Evolutionary conservation across 2,113 vertebrate genomes (phyloP).

Genomic region (Trematomus loennbergii): DNA sequence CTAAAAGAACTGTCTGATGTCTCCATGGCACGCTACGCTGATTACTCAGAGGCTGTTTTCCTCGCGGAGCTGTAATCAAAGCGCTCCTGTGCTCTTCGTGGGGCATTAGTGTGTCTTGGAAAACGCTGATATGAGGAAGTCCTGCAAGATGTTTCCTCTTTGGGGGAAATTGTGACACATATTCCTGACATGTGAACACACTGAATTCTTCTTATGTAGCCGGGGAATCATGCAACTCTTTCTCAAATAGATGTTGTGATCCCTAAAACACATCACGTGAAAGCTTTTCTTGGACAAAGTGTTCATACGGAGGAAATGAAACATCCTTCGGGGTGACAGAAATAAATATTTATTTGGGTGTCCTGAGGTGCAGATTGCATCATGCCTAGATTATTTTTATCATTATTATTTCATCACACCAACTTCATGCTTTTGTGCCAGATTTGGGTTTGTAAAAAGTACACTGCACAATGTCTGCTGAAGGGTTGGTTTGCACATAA

Average conservation of each 20-base stretch:
- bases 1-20: not conserved
- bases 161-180: conserved; percentile 39
- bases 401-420: conserved; percentile 5
- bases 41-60: conserved; percentile 11
- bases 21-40: not conserved
- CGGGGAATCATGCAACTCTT: conserved; percentile 17
- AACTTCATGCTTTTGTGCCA: not conserved
- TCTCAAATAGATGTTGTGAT: conserved; percentile 15
- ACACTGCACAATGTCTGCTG: not conserved
- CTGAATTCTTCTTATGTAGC: conserved; percentile 22
- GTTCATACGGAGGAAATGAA: conserved; percentile 17
- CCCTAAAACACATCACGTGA: not conserved
- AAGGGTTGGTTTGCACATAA: not conserved
- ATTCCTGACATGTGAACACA: conserved; percentile 20
- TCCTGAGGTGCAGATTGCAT: not conserved
- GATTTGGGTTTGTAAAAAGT: too few relatives aligned
- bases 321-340: conserved; percentile 1
- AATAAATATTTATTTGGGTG: not conserved
- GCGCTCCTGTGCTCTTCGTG: conserved; percentile 7
- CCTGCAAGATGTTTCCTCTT: conserved; percentile 79
- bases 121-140: conserved; percentile 70
- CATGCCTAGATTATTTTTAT: not conserved
- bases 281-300: not conserved
- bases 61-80: conserved; percentile 25
- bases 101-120: conserved; percentile 32